Evolutionary conservation across 1,140 invertebrate genomes (phyloP).

Genomic region (Berghia stephanieae): DNA sequence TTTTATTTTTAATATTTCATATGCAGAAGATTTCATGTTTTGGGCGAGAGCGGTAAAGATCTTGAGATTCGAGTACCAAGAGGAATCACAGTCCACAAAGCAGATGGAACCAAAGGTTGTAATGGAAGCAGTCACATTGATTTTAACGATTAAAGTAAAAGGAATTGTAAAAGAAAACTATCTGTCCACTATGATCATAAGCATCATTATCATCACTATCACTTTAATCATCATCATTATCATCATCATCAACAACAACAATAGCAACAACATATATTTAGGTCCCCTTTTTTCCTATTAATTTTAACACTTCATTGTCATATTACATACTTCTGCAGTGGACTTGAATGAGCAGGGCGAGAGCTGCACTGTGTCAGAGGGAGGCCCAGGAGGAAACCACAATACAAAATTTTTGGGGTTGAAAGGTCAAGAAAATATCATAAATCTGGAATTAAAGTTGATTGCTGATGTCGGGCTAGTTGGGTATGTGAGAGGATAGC

Average conservation of each 20-base stretch:
- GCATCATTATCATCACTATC: too few relatives aligned
- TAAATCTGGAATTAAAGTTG: slow-evolving; percentile 82
- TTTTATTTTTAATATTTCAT: neutral
- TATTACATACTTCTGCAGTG: slow-evolving; percentile 67
- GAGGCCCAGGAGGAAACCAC: slow-evolving; percentile 92
- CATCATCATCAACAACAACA: neutral
- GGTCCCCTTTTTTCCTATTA: too few relatives aligned
- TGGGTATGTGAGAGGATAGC: slow-evolving; percentile 61
- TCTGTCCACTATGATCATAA: neutral
- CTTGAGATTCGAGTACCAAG: slow-evolving; percentile 78
- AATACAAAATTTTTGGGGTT: slow-evolving; percentile 89
- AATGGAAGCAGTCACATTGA: neutral
- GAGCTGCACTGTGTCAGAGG: slow-evolving; percentile 91
- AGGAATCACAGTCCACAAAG: slow-evolving; percentile 76
- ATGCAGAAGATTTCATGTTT: slow-evolving; percentile 64
- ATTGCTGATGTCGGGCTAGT: slow-evolving; percentile 94
- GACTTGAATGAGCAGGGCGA: slow-evolving; percentile 76
- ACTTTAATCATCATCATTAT: too few relatives aligned
- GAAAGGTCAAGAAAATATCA: slow-evolving; percentile 74
- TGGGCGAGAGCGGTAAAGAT: slow-evolving; percentile 79
- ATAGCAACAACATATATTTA: neutral
- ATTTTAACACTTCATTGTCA: neutral
- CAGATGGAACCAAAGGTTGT: slow-evolving; percentile 31
- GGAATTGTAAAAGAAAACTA: too few relatives aligned
- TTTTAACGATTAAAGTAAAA: too few relatives aligned